phyloP scores from a whole-genome alignment of 2,888 invertebrate species.

The Drosophila paracracens region DNA sequence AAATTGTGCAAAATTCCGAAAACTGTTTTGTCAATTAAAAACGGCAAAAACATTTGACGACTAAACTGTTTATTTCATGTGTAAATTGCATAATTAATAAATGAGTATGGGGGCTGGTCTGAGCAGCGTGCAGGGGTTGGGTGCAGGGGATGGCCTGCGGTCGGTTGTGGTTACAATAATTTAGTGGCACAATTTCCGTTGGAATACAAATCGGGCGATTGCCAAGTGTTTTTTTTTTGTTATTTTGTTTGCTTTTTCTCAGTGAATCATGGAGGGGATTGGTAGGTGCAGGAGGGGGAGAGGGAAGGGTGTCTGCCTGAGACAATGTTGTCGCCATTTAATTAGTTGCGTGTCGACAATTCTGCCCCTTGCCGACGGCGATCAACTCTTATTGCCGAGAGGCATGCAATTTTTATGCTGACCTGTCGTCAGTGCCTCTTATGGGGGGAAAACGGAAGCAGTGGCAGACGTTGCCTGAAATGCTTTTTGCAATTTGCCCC shows the following conservation, averaged over 20 bases:
- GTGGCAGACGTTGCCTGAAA: conserved; percentile 15
- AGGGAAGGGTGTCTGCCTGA: background rate
- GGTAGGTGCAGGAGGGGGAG: rapidly evolving
- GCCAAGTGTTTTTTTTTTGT: background rate
- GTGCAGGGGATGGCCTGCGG: background rate
- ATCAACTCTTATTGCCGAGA: conserved; percentile 16
- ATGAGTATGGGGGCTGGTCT: background rate
- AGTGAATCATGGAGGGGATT: background rate
- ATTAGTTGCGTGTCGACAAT: conserved; percentile 49
- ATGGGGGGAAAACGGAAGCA: background rate
- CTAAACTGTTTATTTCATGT: conserved; percentile 28
- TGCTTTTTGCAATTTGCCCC: conserved; percentile 46
- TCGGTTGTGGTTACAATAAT: conserved; percentile 12
- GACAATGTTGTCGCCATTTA: conserved; percentile 51
- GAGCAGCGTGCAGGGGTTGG: too few species aligned
- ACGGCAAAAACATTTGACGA: conserved; percentile 18
- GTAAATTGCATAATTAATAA: conserved; percentile 38
- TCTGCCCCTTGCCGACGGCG: background rate
- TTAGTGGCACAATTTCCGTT: conserved; percentile 40
- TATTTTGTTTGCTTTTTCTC: background rate
- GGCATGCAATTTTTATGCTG: conserved; percentile 53
- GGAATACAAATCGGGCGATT: conserved; percentile 21
- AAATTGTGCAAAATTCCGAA: conserved; percentile 7
- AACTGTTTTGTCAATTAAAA: conserved; percentile 26
- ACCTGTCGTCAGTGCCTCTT: conserved; percentile 21